Conservation (phyloP, 2,113 vertebrate genomes). For the Phalacrocorax brasilianus region DNA sequence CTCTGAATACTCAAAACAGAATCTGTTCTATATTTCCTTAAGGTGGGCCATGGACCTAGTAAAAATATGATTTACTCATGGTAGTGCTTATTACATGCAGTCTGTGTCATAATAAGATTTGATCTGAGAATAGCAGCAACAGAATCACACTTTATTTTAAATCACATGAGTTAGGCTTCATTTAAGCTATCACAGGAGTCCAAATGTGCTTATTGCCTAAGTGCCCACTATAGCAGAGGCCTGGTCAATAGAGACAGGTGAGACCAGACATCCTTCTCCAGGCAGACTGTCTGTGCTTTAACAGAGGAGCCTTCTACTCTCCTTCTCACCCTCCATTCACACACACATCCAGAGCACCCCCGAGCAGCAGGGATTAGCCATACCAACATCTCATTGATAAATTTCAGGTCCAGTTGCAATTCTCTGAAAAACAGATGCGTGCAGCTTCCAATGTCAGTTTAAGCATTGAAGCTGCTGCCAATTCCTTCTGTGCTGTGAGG, state of each 20-base stretch:
- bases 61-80: not conserved
- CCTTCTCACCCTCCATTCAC: not conserved
- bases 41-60: not conserved
- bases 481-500: conserved; percentile 83
- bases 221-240: not conserved
- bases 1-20: not conserved
- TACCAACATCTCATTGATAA: not conserved
- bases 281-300: not conserved
- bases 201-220: not conserved
- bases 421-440: conserved; percentile 66
- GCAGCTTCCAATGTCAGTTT: conserved; percentile 72
- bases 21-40: not conserved
- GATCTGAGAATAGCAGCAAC: not conserved
- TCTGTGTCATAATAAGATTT: not conserved
- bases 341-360: not conserved
- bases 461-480: conserved; percentile 73
- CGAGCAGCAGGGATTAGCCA: not conserved
- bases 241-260: not conserved
- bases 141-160: not conserved
- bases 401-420: conserved; percentile 81
- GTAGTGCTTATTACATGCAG: not conserved
- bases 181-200: not conserved
- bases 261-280: not conserved
- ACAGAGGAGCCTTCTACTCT: not conserved
- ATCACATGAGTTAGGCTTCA: not conserved